Evolutionary conservation across 2,113 vertebrate genomes (phyloP).

Genomic region (Mesocricetus auratus): DNA sequence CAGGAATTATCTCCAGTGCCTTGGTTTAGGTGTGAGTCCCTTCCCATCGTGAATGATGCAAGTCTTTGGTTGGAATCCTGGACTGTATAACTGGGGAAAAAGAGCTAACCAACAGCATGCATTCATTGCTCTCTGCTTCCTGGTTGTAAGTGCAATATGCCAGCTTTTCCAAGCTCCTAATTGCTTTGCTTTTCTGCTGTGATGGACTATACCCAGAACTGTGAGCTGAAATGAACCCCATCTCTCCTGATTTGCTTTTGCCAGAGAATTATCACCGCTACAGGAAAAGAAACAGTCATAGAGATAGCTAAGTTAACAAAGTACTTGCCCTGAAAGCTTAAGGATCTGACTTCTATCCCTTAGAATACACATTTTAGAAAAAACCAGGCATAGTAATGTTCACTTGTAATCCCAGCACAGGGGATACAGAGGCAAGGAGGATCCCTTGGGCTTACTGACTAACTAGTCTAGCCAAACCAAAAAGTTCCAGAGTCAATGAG

Average conservation of each 20-base stretch:
- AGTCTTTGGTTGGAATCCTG: neutral
- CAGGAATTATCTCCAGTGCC: neutral
- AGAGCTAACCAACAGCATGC: neutral
- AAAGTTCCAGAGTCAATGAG: neutral
- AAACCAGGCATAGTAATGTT: neutral
- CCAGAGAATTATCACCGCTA: neutral
- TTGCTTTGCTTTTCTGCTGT: neutral
- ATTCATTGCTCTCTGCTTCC: neutral
- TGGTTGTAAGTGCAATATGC: neutral
- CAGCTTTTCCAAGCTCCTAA: neutral
- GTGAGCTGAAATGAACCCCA: neutral
- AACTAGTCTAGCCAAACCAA: neutral
- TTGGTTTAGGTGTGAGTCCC: neutral
- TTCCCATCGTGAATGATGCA: neutral
- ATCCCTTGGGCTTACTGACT: neutral
- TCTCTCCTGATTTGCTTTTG: neutral
- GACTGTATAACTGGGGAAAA: neutral
- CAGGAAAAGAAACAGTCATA: neutral
- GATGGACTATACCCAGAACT: neutral
- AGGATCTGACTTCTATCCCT: neutral
- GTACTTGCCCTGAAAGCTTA: neutral
- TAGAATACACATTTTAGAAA: neutral
- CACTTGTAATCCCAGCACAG: neutral
- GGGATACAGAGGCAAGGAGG: no score
- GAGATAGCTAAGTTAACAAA: neutral